Evolutionary conservation across 2,797 vertebrate genomes (phyloP), one percentile per base, ranked within the genome.

Genomic region (Anabas testudineus): DNA sequence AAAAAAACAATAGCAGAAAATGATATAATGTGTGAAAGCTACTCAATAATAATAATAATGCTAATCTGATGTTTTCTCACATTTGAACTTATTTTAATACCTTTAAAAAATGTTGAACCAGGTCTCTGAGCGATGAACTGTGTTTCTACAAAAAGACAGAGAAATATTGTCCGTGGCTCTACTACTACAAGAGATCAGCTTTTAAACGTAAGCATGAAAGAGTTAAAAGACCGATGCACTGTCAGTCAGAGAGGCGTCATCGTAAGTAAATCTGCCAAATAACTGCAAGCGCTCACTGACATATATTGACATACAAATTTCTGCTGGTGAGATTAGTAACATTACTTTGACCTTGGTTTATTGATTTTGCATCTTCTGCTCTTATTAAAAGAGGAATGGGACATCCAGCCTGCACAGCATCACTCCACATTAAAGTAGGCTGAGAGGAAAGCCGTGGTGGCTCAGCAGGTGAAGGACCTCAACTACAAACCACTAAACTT

Each of bases 281-380:
- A 64, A 60, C 54, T 43, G 53, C 64, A 71, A 70, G 37, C 39
- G 19, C 74, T 81, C 67, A 22, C 71, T 87, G 83, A 86, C 61
- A 12, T 81, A 76, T 82, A 88, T 76, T 87, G 86, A 88, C 81
- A 84, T 81, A 73, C 74, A 90, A 62, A 89, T 88, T 88, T 89
- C 75, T 80, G 58, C 59, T 70, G 48, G 65, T 67, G 77, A 80
- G 82, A 88, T 91, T 77, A 88, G 78, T 68, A 84, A 83, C 71
- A 87, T 87, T 85, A 87, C 61, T 78, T 78, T 87, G 88, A 92
- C 90, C 88, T 92, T 92, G 87, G 72, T 68, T 26, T 87, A 92
- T 91, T 80, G 90, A 92, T 88, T 85, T 84, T 74, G 57, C 51
- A 77, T 81, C 70, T 78, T 81, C 69, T 76, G 4, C 49, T 74